These are phyloP conservation scores for Chrysemys picta DNA, from an alignment of 2,113 vertebrate genomes.

Conservation along the genomic window DNA sequence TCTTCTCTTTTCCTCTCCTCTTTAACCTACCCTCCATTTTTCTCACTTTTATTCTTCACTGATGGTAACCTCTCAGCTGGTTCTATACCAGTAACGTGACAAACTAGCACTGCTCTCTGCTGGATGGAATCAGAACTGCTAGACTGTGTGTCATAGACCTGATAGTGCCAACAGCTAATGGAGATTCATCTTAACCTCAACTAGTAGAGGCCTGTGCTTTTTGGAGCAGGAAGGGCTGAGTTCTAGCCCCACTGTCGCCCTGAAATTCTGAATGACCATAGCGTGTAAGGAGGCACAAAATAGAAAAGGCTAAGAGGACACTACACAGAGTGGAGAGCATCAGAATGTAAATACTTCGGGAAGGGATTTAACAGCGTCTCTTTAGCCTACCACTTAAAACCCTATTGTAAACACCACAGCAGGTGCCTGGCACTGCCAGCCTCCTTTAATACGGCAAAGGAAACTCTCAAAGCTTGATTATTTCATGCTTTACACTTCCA, in stretches of 20 bases:
- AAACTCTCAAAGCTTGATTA: not conserved
- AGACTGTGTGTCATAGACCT: not conserved
- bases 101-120: not conserved
- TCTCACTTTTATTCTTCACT: too few species aligned
- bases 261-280: not conserved
- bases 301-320: too few species aligned
- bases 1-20: too few species aligned
- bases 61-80: too few species aligned
- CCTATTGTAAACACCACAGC: too few species aligned
- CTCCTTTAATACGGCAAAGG: not conserved
- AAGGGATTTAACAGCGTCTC: not conserved
- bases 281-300: too few species aligned
- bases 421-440: not conserved
- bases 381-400: not conserved
- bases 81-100: too few species aligned
- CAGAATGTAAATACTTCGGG: not conserved
- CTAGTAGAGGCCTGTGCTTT: not conserved
- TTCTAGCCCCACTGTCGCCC: not conserved
- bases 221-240: not conserved
- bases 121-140: not conserved
- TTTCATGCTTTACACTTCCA: not conserved
- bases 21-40: too few species aligned
- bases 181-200: not conserved
- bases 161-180: not conserved
- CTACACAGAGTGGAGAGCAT: too few species aligned